Evolutionary conservation across 2,888 invertebrate genomes (phyloP), one percentile per base, ranked within the genome.

Genomic region (Urechis unicinctus): DNA sequence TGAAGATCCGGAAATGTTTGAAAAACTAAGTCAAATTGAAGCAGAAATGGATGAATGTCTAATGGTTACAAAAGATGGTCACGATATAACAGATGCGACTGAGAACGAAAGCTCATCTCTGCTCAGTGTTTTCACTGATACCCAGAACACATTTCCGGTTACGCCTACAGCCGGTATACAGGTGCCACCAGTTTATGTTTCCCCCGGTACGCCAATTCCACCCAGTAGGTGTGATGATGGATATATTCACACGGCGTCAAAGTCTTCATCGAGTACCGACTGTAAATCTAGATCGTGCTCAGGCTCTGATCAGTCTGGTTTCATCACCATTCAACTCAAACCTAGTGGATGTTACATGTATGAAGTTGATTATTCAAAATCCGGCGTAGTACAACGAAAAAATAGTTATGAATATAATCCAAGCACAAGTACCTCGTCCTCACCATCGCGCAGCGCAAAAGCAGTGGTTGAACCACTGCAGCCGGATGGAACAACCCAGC

Each of bases 41-140:
- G 50, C 53, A n/a, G 57, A 57, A 30, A 57, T 57, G 57, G 57
- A 57, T 36, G 47, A 56, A 24, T 57, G 57, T 41, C 54, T 57
- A 5, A 31, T 46, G 45, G 25, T 21, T 29, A 29, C n/a, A 22
- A 21, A 50, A 2, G 26, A 48, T 9, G 5, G 9, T n/a, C 1
- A 48, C 1, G 3, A 17, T 29, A 25, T 1, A 28, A 22, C 50
- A 2, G 22, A 22, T 22, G 24, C 50, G 17, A 36, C 36, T 9
- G 36, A 36, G 36, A 36, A 36, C 17, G 36, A 36, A 17, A 13
- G 9, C 9, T 13, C 36, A 13, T 36, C 36, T 13, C 36, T 36
- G 9, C 36, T 36, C 9, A 36, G 36, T 36, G 36, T 36, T 13
- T 36, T 36, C 36, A 9, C 17, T 9, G 36, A 36, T 21, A n/a